Conservation (phyloP, 2,797 vertebrate genomes). For the Hemitrygon akajei region DNA sequence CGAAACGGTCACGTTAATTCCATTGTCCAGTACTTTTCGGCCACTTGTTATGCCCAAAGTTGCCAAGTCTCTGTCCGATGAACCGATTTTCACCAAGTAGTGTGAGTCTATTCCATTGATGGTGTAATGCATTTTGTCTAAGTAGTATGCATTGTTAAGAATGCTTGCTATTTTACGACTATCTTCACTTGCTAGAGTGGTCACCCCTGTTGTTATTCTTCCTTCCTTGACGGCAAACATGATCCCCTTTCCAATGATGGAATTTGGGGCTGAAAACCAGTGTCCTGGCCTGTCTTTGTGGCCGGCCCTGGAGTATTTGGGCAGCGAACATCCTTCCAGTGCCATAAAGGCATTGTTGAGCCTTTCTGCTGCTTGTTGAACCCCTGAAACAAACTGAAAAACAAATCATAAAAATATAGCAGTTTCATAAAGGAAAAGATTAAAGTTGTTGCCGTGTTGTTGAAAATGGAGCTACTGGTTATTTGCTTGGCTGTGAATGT, state of each 20-base stretch:
- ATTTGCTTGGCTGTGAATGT: too few species aligned
- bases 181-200: slow-evolving; percentile 82
- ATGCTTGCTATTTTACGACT: slow-evolving; percentile 86
- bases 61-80: slow-evolving; percentile 82
- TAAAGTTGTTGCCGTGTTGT: not conserved
- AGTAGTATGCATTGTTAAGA: slow-evolving; percentile 85
- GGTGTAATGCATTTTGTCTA: slow-evolving; percentile 92
- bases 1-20: slow-evolving; percentile 81
- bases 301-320: slow-evolving; percentile 73
- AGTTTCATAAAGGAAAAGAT: not conserved
- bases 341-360: slow-evolving; percentile 98
- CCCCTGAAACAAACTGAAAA: slow-evolving; percentile 78
- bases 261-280: slow-evolving; percentile 91
- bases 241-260: slow-evolving; percentile 87
- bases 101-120: slow-evolving; percentile 89
- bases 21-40: slow-evolving; percentile 82
- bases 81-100: slow-evolving; percentile 93
- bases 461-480: not conserved
- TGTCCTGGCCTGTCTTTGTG: slow-evolving; percentile 84
- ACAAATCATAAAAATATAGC: not conserved
- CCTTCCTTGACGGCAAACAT: slow-evolving; percentile 95
- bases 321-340: slow-evolving; percentile 85
- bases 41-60: slow-evolving; percentile 84
- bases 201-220: slow-evolving; percentile 76
- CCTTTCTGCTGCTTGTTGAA: slow-evolving; percentile 90